Evolutionary conservation across 2,888 invertebrate genomes (phyloP).

Genomic region (Strigamia transsilvanica): DNA sequence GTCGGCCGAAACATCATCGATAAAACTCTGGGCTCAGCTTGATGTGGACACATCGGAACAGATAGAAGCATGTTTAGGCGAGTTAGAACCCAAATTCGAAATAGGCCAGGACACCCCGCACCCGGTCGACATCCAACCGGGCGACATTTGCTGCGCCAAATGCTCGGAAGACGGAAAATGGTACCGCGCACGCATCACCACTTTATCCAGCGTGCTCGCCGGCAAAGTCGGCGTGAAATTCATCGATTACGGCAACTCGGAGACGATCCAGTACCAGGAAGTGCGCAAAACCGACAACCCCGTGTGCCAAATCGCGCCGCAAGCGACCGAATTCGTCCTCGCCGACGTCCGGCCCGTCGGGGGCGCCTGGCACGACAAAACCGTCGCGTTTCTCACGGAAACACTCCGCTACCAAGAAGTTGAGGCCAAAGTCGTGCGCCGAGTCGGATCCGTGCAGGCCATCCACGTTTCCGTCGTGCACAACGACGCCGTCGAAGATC

Average conservation of each 20-base stretch:
- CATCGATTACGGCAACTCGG: slow-evolving; percentile 48
- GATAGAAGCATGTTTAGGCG: not conserved
- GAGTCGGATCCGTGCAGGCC: not conserved
- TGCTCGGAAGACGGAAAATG: slow-evolving; percentile 45
- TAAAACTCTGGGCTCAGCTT: slow-evolving; percentile 46
- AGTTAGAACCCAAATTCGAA: slow-evolving; percentile 39
- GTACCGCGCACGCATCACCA: slow-evolving; percentile 35
- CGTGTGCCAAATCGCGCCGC: not conserved
- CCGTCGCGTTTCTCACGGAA: not conserved
- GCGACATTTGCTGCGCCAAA: slow-evolving; percentile 39
- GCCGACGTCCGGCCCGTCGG: not conserved
- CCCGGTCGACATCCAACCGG: not conserved
- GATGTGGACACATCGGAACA: not conserved
- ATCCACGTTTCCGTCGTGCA: not conserved
- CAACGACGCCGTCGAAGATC: not conserved
- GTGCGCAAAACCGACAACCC: not conserved
- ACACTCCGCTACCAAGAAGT: not conserved
- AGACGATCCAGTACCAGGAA: not conserved
- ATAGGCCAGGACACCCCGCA: not conserved
- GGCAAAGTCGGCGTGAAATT: slow-evolving; percentile 23
- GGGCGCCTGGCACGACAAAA: not conserved
- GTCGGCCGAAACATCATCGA: not conserved
- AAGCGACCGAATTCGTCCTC: slow-evolving; percentile 25
- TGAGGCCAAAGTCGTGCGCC: not conserved
- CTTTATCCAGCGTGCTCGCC: not conserved